These are phyloP conservation scores for Lacanobia wlatinum DNA, from an alignment of 2,888 invertebrate genomes.

Conservation along the genomic window DNA sequence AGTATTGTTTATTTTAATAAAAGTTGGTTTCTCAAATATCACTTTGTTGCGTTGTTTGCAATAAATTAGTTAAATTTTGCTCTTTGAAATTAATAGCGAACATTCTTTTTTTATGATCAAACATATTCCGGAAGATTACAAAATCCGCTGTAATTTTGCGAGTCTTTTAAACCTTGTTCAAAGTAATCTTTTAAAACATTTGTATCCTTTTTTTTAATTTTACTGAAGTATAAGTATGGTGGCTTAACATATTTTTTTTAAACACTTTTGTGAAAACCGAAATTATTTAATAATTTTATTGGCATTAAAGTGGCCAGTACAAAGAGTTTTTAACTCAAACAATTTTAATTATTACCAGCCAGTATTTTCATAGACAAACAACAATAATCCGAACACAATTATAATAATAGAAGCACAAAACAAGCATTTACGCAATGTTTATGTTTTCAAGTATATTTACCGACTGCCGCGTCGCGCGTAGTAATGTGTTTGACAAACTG, in stretches of 20 bases:
- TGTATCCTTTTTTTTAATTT: no score
- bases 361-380: conserved; percentile 27
- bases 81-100: background rate
- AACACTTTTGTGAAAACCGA: no score
- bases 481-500: conserved; percentile 59
- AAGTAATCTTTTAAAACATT: background rate
- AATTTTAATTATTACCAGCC: background rate
- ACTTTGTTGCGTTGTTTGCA: background rate
- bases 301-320: no score
- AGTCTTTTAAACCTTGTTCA: background rate
- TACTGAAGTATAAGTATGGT: no score
- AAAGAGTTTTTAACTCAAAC: no score
- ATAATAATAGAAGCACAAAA: conserved; percentile 32
- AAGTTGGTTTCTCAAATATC: no score
- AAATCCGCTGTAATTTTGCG: background rate
- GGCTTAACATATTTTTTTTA: no score
- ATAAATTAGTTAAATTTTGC: background rate
- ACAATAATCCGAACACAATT: conserved; percentile 15
- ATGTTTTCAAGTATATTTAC: conserved; percentile 58
- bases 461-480: conserved; percentile 44
- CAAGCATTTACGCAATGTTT: conserved; percentile 54
- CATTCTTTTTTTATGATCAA: background rate
- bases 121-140: conserved; percentile 11
- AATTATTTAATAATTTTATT: no score
- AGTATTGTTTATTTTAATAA: no score